Percentiles rank a stretch among this genome's conserved stretches.
These are phyloP conservation scores for Daphoenositta chrysoptera DNA, from an alignment of 2,113 vertebrate genomes.

Conservation along the genomic window DNA sequence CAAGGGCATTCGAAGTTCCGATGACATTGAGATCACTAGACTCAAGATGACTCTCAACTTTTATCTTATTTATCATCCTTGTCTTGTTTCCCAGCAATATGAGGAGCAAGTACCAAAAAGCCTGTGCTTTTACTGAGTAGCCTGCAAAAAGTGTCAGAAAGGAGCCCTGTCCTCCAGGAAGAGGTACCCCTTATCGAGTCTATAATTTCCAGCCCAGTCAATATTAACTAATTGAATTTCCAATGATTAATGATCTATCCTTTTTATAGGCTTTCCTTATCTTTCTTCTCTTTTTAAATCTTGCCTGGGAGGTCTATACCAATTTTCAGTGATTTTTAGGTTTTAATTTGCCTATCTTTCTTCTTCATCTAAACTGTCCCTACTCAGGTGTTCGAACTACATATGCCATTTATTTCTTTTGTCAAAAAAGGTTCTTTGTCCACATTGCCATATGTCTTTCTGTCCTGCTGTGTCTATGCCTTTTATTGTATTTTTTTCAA, in stretches of 20 bases:
- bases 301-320: conserved; percentile 33
- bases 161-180: conserved; percentile 37
- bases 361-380: conserved; percentile 63
- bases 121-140: neutral
- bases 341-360: conserved; percentile 73
- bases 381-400: conserved; percentile 40
- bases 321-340: conserved; percentile 55
- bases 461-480: conserved; percentile 4
- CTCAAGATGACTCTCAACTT: conserved; percentile 5
- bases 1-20: conserved; percentile 44
- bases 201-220: conserved; percentile 65
- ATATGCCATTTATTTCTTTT: conserved; percentile 72
- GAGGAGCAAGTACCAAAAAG: conserved; percentile 41
- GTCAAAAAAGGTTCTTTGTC: conserved; percentile 36
- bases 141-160: conserved; percentile 22
- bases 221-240: conserved; percentile 72
- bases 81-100: conserved; percentile 54
- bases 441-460: conserved; percentile 54
- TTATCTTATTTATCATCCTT: conserved; percentile 60
- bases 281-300: conserved; percentile 52
- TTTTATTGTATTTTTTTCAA: conserved; percentile 64
- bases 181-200: conserved; percentile 63
- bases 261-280: conserved; percentile 59
- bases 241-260: conserved; percentile 67
- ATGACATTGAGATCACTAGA: conserved; percentile 26